These are phyloP conservation scores for Cheilinus undulatus DNA, from an alignment of 2,113 vertebrate genomes.

Conservation along the genomic window DNA sequence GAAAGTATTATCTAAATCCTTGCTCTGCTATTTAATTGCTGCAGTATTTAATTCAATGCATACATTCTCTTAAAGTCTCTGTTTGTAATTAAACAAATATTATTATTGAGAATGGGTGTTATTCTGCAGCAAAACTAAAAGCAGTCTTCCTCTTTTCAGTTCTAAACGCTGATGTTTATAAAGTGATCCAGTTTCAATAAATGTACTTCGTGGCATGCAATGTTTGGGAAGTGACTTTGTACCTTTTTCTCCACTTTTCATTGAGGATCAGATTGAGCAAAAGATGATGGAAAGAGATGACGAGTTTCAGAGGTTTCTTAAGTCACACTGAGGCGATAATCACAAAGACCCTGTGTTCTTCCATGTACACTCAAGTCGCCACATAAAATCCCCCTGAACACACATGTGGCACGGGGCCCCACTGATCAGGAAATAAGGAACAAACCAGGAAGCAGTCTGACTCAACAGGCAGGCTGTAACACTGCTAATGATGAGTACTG, in stretches of 20 bases:
- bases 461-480: slow-evolving; percentile 55
- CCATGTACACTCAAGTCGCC: slow-evolving; percentile 34
- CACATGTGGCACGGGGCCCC: slow-evolving; percentile 44
- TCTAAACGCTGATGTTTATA: too few species aligned
- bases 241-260: neutral
- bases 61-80: too few species aligned
- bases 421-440: slow-evolving; percentile 64
- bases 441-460: slow-evolving; percentile 33
- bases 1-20: too few species aligned
- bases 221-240: neutral
- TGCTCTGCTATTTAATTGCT: too few species aligned
- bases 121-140: too few species aligned
- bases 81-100: too few species aligned
- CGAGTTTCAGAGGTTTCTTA: slow-evolving; percentile 39
- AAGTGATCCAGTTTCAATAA: too few species aligned
- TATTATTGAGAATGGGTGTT: too few species aligned
- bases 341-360: slow-evolving; percentile 28
- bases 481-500: slow-evolving; percentile 56
- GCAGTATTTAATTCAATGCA: too few species aligned
- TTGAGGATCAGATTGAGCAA: slow-evolving; percentile 1
- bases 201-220: too few species aligned
- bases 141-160: too few species aligned
- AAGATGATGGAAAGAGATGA: slow-evolving; percentile 18
- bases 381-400: slow-evolving; percentile 37
- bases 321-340: slow-evolving; percentile 63